Base-by-base conservation (phyloP, 2,888 invertebrate genomes). In the Drosophila peninsularis region DNA sequence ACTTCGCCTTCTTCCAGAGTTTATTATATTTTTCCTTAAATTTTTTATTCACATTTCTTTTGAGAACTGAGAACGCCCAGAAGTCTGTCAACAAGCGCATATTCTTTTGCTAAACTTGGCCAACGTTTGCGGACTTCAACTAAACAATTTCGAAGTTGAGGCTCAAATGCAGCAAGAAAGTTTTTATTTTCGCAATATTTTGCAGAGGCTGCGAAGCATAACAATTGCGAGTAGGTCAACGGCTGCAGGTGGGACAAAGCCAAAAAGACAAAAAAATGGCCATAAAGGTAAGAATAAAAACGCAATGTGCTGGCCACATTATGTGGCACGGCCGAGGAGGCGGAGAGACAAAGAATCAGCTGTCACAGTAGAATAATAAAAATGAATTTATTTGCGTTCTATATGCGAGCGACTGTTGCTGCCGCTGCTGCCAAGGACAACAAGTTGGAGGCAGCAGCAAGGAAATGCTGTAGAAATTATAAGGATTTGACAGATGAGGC, bases 401-500 rank as follows among this genome's bases (percentile, higher is more conserved):
- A 64, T 61, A 76, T 71, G 44, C 56, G 54, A 41, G 57, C 69
- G 50, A 62, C 50, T 60, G 44, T 57, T 61, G 71, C 49, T 37
- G 41, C 30, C 21, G 41, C 50, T 53, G 41, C 47, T 61, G 66
- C 47, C 79, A 79, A 71, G 77, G 79, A 78, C 83, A 83, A 88
- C 82, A 88, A 88, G 84, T 86, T 83, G 89, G 60, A 64, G 17
- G 45, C 37, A 57, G 21, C 3, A 10, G 36, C 1, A n/a, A 44
- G 36, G 9, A 55, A 71, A 47, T 47, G 13, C 52, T 21, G 65
- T 36, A 42, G 65, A 86, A 84, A 87, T 89, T 87, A 76, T 87
- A 71, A 56, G 89, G 70, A 87, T 84, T 77, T 88, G 84, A 85
- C 85, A 89, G 85, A 82, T 86, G 82, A 82, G 86, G 69, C 62